Conservation (phyloP, 1,140 invertebrate species). For the Panulirus ornatus region DNA sequence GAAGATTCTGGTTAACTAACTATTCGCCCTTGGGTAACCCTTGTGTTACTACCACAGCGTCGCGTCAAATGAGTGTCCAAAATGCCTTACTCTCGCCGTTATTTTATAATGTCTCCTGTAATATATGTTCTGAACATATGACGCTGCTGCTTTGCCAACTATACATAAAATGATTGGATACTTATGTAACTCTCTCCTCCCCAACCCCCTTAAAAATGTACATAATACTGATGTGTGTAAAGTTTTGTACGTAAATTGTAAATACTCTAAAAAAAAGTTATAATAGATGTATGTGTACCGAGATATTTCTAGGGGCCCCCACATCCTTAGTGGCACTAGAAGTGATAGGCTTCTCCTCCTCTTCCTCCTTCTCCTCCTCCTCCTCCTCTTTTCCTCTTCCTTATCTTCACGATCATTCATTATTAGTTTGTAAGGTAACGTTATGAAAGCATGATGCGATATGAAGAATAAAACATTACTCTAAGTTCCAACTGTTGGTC, state of each 20-base stretch:
- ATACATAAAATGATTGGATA: neutral
- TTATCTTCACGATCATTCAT: too few species aligned
- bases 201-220: neutral
- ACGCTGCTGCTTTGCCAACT: neutral
- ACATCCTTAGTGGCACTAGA: constrained; percentile 41
- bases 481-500: too few species aligned
- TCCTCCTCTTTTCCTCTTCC: too few species aligned
- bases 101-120: neutral
- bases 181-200: neutral
- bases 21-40: too few species aligned
- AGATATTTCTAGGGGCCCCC: constrained; percentile 47
- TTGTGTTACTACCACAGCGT: too few species aligned
- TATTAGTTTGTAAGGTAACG: too few species aligned
- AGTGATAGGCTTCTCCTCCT: constrained; percentile 42
- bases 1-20: neutral
- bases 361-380: constrained; percentile 20
- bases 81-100: neutral
- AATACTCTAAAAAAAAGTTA: constrained; percentile 43
- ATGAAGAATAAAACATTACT: too few species aligned
- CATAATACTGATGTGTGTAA: constrained; percentile 56
- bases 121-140: neutral
- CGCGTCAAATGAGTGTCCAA: neutral
- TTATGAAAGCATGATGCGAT: too few species aligned
- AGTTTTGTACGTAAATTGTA: constrained; percentile 69
- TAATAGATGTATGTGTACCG: constrained; percentile 37